A percentile compares a stretch with the other conserved stretches of the same genome.
These are phyloP conservation scores for Drosophila affinis DNA, from an alignment of 2,888 invertebrate genomes.

Conservation along the genomic window DNA sequence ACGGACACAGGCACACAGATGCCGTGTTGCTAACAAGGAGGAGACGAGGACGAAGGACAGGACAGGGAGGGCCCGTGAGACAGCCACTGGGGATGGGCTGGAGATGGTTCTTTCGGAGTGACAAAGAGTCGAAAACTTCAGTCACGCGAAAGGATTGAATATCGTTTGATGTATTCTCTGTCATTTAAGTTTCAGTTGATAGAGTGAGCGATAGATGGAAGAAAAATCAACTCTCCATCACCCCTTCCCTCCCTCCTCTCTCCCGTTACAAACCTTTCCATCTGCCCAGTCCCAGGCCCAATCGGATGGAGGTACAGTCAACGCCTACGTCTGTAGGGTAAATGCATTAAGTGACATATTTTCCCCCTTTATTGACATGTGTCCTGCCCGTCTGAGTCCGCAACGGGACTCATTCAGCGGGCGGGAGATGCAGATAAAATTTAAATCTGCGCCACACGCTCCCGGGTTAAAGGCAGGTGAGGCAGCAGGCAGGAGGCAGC, in stretches of 20 bases:
- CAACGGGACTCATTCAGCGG: constrained; percentile 22
- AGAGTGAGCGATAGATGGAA: constrained; percentile 61
- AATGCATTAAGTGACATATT: constrained; percentile 70
- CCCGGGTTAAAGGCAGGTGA: constrained; percentile 43
- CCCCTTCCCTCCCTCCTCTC: neutral
- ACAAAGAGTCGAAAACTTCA: constrained; percentile 76
- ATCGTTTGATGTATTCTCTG: constrained; percentile 75
- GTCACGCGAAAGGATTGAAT: constrained; percentile 79
- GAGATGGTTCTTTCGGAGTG: constrained; percentile 41
- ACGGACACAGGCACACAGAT: constrained; percentile 25
- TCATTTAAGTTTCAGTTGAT: constrained; percentile 74
- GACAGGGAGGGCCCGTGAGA: constrained; percentile 47
- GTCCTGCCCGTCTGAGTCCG: constrained; percentile 39
- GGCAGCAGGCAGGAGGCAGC: constrained; percentile 4
- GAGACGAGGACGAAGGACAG: constrained; percentile 19
- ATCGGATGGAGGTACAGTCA: constrained; percentile 6
- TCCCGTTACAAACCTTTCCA: neutral
- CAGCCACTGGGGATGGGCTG: constrained; percentile 15
- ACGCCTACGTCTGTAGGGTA: constrained; percentile 42
- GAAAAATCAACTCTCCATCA: constrained; percentile 33
- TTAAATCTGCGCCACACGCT: constrained; percentile 60
- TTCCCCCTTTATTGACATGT: constrained; percentile 60
- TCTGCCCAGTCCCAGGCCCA: neutral
- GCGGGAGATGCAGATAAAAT: constrained; percentile 58
- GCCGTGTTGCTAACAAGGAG: constrained; percentile 57